Base-by-base conservation (phyloP, 2,797 vertebrate genomes). In the Eurystomus glaucurus region DNA sequence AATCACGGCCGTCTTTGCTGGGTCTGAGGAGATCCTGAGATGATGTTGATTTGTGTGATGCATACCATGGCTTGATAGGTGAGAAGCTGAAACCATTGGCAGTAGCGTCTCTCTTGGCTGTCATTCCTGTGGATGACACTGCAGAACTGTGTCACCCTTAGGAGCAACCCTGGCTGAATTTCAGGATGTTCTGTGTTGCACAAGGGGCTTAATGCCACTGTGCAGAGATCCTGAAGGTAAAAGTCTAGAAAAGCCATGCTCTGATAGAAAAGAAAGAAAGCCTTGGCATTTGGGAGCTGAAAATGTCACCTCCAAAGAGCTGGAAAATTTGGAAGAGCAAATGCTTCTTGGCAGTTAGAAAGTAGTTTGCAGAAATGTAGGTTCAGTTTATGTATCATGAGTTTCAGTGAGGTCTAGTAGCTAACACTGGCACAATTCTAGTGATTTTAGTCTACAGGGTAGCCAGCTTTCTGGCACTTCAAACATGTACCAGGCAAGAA, bases 1-100 rank as follows among this genome's bases (percentile, higher is more conserved):
- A 4, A 35, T 78, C 3, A 3, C 37, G 69, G 57, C 20, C 0
- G 0, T 31, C 45, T 78, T 68, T 54, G 26, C n/a, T 0, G 1
- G 17, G 8, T 74, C 43, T 69, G 45, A 80, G 65, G 54, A 88
- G 33, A 20, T 25, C 66, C 21, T 72, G 54, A 4, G 31, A 23
- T 81, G 57, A 35, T 0, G 4, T 31, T 0, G 0, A 61, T 80
- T 68, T 83, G 33, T 58, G n/a, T 20, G 21, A 61, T 37, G 26
- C 5, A 0, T 64, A 4, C 50, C 3, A 0, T 14, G 21, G 35
- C 15, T 16, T 61, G 15, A 39, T 58, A 31, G 31, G 18, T 54
- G 62, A 81, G 76, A 69, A 93, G 54, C 69, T 65, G 37, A 92
- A 82, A 35, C 23, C 46, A 8, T 3, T 71, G 80, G 21, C 37